These are phyloP conservation scores for Drosophila punjabiensis DNA, from an alignment of 1,140 invertebrate species.

Conservation along the genomic window DNA sequence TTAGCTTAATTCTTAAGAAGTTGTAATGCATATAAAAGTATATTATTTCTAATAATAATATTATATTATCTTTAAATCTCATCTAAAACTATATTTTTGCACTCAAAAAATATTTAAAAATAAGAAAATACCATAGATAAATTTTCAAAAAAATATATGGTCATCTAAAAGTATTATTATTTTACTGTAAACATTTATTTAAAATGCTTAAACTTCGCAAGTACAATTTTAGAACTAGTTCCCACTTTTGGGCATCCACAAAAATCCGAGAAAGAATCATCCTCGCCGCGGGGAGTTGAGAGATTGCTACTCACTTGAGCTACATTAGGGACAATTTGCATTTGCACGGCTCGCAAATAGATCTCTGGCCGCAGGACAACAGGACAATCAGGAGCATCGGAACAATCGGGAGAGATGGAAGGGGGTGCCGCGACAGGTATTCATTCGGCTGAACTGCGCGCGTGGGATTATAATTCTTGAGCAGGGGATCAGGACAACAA, in stretches of 20 bases:
- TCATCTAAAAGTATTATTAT: too few relatives aligned
- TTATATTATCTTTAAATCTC: too few relatives aligned
- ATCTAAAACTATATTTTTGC: too few relatives aligned
- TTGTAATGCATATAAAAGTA: too few relatives aligned
- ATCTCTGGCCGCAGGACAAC: conserved; percentile 38
- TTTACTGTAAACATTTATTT: too few relatives aligned
- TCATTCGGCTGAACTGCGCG: conserved; percentile 3
- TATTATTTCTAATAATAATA: too few relatives aligned
- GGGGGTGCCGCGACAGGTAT: conserved; percentile 39
- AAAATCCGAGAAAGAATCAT: neutral
- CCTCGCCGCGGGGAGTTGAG: conserved; percentile 32
- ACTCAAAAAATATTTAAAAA: too few relatives aligned
- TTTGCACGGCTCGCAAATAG: conserved; percentile 63
- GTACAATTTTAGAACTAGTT: neutral
- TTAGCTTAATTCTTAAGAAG: too few relatives aligned
- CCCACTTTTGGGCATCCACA: neutral
- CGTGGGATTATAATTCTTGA: conserved; percentile 76
- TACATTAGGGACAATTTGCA: conserved; percentile 73
- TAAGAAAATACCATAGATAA: too few relatives aligned
- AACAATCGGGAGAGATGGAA: conserved; percentile 24
- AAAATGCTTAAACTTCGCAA: neutral
- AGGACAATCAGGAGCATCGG: conserved; percentile 34
- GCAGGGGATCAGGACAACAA: conserved; percentile 57
- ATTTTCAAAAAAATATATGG: too few relatives aligned
- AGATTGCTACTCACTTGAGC: conserved; percentile 42